Conservation (phyloP, 1,140 invertebrate genomes). For the Drosophila cardini region DNA sequence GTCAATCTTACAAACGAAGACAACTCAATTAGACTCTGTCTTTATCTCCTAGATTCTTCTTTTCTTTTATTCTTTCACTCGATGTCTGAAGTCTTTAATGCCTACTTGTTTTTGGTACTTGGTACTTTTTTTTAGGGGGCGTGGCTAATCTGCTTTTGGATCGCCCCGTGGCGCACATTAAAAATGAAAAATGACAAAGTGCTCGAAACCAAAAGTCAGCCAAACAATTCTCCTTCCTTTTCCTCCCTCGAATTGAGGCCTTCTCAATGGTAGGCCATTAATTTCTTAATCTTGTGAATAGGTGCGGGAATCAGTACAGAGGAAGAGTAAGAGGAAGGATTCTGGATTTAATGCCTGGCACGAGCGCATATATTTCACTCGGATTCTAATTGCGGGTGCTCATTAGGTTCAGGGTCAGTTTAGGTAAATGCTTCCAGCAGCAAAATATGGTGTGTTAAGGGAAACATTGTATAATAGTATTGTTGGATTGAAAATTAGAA, state of each 20-base stretch:
- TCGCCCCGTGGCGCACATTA: slow-evolving; percentile 30
- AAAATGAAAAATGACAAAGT: slow-evolving; percentile 42
- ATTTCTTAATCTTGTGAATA: slow-evolving; percentile 46
- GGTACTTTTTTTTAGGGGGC: neutral
- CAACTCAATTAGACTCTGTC: slow-evolving; percentile 33
- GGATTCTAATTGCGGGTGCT: slow-evolving; percentile 33
- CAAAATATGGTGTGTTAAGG: neutral
- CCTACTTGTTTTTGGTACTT: neutral
- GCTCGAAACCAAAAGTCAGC: slow-evolving; percentile 23
- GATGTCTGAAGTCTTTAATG: slow-evolving; percentile 10
- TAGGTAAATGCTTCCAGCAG: slow-evolving; percentile 1
- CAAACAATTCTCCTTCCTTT: slow-evolving; percentile 8
- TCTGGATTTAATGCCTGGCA: slow-evolving; percentile 12
- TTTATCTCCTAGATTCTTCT: neutral
- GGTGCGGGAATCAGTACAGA: neutral
- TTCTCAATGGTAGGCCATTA: slow-evolving; percentile 26
- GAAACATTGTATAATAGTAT: neutral
- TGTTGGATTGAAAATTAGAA: slow-evolving; percentile 7
- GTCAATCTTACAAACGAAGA: slow-evolving; percentile 2
- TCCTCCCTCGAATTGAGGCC: slow-evolving; percentile 3
- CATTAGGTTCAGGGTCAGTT: slow-evolving; percentile 22
- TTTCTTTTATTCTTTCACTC: neutral
- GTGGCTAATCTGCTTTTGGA: slow-evolving; percentile 12
- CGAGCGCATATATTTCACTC: slow-evolving; percentile 16
- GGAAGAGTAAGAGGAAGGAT: neutral